Evolutionary conservation across 2,797 vertebrate species (phyloP).

Genomic region (Macropodus opercularis): DNA sequence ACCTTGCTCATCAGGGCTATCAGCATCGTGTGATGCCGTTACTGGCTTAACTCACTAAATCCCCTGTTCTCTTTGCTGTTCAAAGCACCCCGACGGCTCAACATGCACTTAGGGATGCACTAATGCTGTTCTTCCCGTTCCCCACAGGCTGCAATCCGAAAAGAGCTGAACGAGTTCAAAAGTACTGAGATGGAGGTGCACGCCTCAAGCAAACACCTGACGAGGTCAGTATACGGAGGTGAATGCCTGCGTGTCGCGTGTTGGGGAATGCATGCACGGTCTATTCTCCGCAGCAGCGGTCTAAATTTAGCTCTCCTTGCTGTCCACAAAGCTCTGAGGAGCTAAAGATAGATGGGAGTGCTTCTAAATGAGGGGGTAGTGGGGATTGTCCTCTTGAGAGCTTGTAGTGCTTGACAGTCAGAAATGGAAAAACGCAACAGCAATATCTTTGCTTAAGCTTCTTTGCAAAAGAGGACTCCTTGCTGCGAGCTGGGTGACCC

Average conservation of each 20-base stretch:
- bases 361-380: slow-evolving; percentile 14
- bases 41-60: slow-evolving; percentile 38
- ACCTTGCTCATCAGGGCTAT: slow-evolving; percentile 10
- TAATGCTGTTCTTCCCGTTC: slow-evolving; percentile 31
- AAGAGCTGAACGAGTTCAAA: slow-evolving; percentile 99
- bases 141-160: slow-evolving; percentile 95
- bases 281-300: slow-evolving; percentile 59
- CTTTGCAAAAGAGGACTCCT: slow-evolving; percentile 33
- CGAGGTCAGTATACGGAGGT: slow-evolving; percentile 85
- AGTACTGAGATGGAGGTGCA: slow-evolving; percentile 99
- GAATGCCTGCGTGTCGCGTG: background rate
- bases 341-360: slow-evolving; percentile 75
- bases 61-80: slow-evolving; percentile 8
- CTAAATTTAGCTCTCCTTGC: slow-evolving; percentile 72
- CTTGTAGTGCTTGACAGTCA: background rate
- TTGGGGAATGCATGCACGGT: slow-evolving; percentile 19
- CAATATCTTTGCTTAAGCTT: slow-evolving; percentile 57
- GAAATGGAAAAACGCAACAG: slow-evolving; percentile 43
- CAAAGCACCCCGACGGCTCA: slow-evolving; percentile 8
- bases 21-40: slow-evolving; percentile 8
- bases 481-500: slow-evolving; percentile 50
- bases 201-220: slow-evolving; percentile 98
- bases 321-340: slow-evolving; percentile 15
- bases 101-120: slow-evolving; percentile 39
- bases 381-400: slow-evolving; percentile 49